Evolutionary conservation across 2,888 invertebrate genomes (phyloP).

Genomic region (Ornithoptera priamus): DNA sequence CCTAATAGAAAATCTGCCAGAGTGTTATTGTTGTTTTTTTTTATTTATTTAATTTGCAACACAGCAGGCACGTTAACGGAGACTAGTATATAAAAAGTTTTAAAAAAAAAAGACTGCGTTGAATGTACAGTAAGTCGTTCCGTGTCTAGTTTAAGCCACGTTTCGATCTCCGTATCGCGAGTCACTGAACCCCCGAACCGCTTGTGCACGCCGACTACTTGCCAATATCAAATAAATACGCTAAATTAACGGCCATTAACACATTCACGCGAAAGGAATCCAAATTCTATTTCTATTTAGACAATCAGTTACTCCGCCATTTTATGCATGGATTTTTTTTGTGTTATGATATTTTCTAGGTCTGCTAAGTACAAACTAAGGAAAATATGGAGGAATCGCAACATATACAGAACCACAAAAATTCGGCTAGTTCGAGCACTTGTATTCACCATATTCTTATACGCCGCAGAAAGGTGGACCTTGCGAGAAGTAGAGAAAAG

Average conservation of each 20-base stretch:
- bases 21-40: slow-evolving; percentile 3
- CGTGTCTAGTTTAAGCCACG: slow-evolving; percentile 18
- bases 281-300: slow-evolving; percentile 12
- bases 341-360: too few species aligned
- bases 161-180: slow-evolving; percentile 6
- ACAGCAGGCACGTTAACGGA: slow-evolving; percentile 16
- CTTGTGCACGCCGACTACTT: slow-evolving; percentile 10
- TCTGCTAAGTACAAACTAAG: too few species aligned
- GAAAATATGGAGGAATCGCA: too few species aligned
- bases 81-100: slow-evolving; percentile 8
- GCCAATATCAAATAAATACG: slow-evolving; percentile 21
- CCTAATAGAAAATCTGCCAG: background rate
- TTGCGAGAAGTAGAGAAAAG: too few species aligned
- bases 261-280: slow-evolving; percentile 11
- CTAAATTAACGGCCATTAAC: slow-evolving; percentile 20
- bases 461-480: too few species aligned
- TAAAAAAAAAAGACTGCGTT: slow-evolving; percentile 18
- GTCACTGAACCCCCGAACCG: slow-evolving; percentile 20
- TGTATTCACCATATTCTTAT: too few species aligned
- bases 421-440: too few species aligned
- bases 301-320: slow-evolving; percentile 8
- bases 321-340: background rate
- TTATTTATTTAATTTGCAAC: slow-evolving; percentile 9
- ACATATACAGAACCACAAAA: too few species aligned
- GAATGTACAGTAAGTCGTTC: slow-evolving; percentile 21